A percentile compares a stretch with the other conserved stretches of the same genome.
Conservation (phyloP, 2,113 vertebrate species). For the Cisticola juncidis region DNA sequence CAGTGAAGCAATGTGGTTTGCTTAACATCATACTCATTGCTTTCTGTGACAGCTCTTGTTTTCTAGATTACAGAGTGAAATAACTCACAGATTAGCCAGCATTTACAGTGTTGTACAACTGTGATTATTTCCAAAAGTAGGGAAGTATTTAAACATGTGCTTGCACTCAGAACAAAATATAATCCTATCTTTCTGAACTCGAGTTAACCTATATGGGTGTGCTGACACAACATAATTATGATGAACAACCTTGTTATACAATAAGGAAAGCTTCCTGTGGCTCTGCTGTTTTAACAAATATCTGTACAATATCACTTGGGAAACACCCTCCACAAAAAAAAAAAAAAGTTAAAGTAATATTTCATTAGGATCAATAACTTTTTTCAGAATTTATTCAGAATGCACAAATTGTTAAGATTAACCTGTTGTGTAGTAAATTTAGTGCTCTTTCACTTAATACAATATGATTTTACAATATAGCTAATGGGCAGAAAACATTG, state of each 20-base stretch:
- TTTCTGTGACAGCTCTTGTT: background rate
- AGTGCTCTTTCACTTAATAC: conserved; percentile 47
- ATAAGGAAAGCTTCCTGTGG: conserved; percentile 30
- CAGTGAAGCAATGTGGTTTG: background rate
- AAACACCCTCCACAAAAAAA: conserved; percentile 5
- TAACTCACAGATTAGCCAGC: background rate
- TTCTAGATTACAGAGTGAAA: background rate
- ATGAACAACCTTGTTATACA: conserved; percentile 37
- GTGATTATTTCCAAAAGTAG: background rate
- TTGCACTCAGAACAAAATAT: background rate
- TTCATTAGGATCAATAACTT: conserved; percentile 70
- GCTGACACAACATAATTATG: conserved; percentile 55
- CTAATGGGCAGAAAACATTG: conserved; percentile 64
- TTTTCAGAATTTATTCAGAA: conserved; percentile 72
- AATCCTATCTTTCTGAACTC: conserved; percentile 52
- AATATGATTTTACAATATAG: conserved; percentile 66
- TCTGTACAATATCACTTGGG: conserved; percentile 25
- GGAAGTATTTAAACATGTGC: background rate
- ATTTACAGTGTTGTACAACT: background rate
- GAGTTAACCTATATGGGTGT: conserved; percentile 13
- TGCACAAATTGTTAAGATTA: conserved; percentile 42
- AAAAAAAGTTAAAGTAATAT: conserved; percentile 55
- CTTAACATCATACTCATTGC: background rate
- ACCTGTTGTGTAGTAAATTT: conserved; percentile 51
- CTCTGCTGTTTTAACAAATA: conserved; percentile 1